These are phyloP conservation scores for Sinotaia quadrata DNA, from an alignment of 2,888 invertebrate genomes.

Conservation along the genomic window DNA sequence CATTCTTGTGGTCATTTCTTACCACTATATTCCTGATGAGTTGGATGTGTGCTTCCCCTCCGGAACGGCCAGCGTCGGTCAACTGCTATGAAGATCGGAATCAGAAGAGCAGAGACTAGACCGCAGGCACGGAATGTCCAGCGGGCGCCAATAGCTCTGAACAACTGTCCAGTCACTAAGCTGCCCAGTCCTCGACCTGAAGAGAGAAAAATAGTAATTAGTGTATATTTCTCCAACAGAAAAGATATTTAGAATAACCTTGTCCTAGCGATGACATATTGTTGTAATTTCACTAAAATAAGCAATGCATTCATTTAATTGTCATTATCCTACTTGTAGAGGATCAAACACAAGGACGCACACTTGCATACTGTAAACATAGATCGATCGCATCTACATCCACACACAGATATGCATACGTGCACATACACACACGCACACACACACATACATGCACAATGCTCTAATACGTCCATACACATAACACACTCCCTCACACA, in stretches of 20 bases:
- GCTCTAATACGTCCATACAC: not conserved
- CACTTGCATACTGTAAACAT: too few relatives aligned
- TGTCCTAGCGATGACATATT: too few relatives aligned
- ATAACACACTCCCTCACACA: not conserved
- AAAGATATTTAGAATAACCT: too few relatives aligned
- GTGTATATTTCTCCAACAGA: not conserved
- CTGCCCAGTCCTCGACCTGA: slow-evolving; percentile 37
- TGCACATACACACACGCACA: not conserved
- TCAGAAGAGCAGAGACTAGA: slow-evolving; percentile 10
- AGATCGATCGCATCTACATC: too few relatives aligned
- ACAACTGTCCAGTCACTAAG: slow-evolving; percentile 30
- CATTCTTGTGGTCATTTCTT: too few relatives aligned
- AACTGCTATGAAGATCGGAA: slow-evolving; percentile 24
- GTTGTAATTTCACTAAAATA: too few relatives aligned
- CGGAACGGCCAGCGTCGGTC: slow-evolving; percentile 36
- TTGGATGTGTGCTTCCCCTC: too few relatives aligned
- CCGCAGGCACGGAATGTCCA: slow-evolving; percentile 36
- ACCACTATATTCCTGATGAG: too few relatives aligned
- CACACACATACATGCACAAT: not conserved
- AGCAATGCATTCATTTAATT: too few relatives aligned
- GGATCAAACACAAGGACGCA: too few relatives aligned
- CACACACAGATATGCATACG: too few relatives aligned
- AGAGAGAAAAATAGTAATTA: not conserved
- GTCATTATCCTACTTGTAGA: too few relatives aligned
- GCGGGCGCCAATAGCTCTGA: slow-evolving; percentile 29